Evolutionary conservation across 2,797 vertebrate genomes (phyloP).

Genomic region (Chromis chromis): DNA sequence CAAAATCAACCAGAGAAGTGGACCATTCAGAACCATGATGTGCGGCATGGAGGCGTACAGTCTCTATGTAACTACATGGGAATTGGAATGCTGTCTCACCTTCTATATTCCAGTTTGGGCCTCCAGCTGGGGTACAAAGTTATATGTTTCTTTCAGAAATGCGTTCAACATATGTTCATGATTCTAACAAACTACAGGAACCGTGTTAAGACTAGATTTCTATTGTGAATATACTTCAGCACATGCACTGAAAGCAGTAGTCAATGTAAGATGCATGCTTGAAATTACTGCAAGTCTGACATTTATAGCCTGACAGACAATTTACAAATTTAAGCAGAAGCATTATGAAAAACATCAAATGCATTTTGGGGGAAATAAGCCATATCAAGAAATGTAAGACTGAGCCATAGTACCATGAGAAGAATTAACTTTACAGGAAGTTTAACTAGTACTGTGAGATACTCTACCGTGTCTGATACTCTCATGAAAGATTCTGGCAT

Average conservation of each 20-base stretch:
- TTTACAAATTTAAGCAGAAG: conserved; percentile 60
- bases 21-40: conserved; percentile 76
- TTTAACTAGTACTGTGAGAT: conserved; percentile 72
- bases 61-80: conserved; percentile 82
- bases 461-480: conserved; percentile 87
- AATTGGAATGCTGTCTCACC: conserved; percentile 86
- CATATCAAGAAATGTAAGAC: conserved; percentile 35
- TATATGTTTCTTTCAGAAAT: conserved; percentile 80
- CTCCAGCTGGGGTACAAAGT: conserved; percentile 89
- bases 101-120: conserved; percentile 90
- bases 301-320: conserved; percentile 48
- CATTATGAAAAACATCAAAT: conserved; percentile 41
- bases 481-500: conserved; percentile 86
- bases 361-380: conserved; percentile 42
- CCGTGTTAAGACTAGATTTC: conserved; percentile 47
- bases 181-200: conserved; percentile 65
- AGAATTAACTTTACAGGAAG: conserved; percentile 13
- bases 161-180: conserved; percentile 70
- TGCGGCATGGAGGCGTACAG: conserved; percentile 76
- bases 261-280: conserved; percentile 71
- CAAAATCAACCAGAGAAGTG: conserved; percentile 67
- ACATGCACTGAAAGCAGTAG: conserved; percentile 78
- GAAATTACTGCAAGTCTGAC: conserved; percentile 50
- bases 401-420: conserved; percentile 39
- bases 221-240: conserved; percentile 57